A percentile compares a stretch with the other conserved stretches of the same genome.
These are phyloP conservation scores for Ceratina australensis DNA, from an alignment of 1,140 invertebrate genomes.

Conservation along the genomic window DNA sequence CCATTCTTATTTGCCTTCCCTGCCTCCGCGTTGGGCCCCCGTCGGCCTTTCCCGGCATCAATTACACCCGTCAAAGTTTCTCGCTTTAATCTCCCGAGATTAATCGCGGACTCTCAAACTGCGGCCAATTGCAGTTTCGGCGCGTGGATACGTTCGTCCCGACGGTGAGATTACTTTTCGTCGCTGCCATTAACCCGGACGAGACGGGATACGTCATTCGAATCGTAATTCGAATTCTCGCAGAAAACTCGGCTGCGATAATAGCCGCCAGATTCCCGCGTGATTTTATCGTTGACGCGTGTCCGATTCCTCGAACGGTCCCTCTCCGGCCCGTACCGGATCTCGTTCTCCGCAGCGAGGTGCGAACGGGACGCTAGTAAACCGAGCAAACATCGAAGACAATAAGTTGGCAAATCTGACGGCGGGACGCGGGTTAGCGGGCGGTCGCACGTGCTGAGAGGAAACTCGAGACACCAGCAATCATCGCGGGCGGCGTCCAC, in stretches of 20 bases:
- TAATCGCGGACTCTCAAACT: constrained; percentile 61
- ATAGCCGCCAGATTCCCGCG: too few species aligned
- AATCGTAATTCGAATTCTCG: too few species aligned
- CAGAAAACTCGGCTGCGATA: too few species aligned
- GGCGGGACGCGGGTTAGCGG: constrained; percentile 24
- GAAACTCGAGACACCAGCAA: constrained; percentile 77
- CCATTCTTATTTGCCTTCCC: constrained; percentile 70
- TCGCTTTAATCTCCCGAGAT: constrained; percentile 67
- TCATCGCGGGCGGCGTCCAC: constrained; percentile 61
- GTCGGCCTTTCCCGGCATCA: constrained; percentile 51
- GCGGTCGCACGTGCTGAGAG: constrained; percentile 71
- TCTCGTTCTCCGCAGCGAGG: constrained; percentile 12
- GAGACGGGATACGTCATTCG: not conserved
- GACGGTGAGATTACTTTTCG: constrained; percentile 23
- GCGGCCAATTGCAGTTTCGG: constrained; percentile 55
- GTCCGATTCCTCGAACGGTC: too few species aligned
- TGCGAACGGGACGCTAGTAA: constrained; percentile 4
- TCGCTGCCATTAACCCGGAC: constrained; percentile 34
- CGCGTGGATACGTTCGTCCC: constrained; percentile 57
- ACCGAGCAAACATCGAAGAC: constrained; percentile 66
- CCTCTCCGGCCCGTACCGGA: too few species aligned
- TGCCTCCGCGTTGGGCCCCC: constrained; percentile 1
- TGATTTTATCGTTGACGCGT: too few species aligned
- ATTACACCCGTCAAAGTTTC: constrained; percentile 62
- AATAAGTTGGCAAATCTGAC: constrained; percentile 48